Conservation (phyloP, 2,888 invertebrate genomes). For the Cordilura impudica region DNA sequence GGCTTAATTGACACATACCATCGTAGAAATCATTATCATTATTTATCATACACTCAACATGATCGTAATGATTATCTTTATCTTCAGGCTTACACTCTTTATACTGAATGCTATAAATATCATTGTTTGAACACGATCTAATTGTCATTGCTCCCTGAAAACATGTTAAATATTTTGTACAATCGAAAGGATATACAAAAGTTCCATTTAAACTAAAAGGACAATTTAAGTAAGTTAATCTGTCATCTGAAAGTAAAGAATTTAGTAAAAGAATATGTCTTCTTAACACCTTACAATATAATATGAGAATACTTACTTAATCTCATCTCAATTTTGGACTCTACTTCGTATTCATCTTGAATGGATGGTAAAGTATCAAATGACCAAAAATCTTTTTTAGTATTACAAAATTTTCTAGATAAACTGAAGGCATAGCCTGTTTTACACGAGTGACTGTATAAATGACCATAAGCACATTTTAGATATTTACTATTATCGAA, state of each 20-base stretch:
- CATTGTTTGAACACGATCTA: background rate
- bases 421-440: constrained; percentile 11
- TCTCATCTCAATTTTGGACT: background rate
- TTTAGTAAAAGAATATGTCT: no score
- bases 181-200: constrained; percentile 39
- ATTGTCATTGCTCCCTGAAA: background rate
- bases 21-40: background rate
- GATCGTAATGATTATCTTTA: background rate
- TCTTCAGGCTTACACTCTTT: background rate
- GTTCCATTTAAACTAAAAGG: background rate
- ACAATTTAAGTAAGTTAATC: constrained; percentile 12
- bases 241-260: constrained; percentile 4
- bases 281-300: background rate
- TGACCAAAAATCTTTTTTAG: background rate
- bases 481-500: constrained; percentile 35
- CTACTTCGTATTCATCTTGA: background rate
- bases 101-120: constrained; percentile 1
- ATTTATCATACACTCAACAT: constrained; percentile 3
- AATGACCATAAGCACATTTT: constrained; percentile 23
- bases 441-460: constrained; percentile 8
- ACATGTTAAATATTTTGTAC: constrained; percentile 19
- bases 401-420: constrained; percentile 18
- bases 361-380: background rate
- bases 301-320: background rate
- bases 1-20: background rate